Evolutionary conservation across 2,888 invertebrate genomes (phyloP).

Genomic region (Callinectes sapidus): DNA sequence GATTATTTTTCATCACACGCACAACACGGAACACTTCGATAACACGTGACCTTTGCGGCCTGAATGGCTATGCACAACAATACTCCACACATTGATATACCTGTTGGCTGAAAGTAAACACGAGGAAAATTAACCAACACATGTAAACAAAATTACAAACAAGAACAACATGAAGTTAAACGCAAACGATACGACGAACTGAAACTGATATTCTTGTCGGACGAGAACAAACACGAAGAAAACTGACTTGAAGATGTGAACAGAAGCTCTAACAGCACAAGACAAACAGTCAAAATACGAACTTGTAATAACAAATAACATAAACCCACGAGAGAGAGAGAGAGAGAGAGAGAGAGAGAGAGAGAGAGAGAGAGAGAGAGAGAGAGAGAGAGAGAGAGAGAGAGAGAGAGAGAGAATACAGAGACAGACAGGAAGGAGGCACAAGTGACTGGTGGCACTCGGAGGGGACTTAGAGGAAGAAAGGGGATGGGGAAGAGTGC

Average conservation of each 20-base stretch:
- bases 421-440: not conserved
- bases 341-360: not conserved
- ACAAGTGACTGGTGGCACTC: not conserved
- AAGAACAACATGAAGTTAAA: not conserved
- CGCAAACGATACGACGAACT: not conserved
- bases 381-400: not conserved
- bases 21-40: not conserved
- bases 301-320: not conserved
- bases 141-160: not conserved
- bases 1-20: slow-evolving; percentile 8
- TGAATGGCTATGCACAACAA: not conserved
- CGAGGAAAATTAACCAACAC: not conserved
- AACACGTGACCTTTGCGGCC: not conserved
- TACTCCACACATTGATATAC: slow-evolving; percentile 20
- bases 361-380: not conserved
- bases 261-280: no score
- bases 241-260: no score
- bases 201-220: no score
- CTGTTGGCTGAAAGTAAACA: slow-evolving; percentile 31
- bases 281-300: not conserved
- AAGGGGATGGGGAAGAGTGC: not conserved
- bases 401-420: not conserved
- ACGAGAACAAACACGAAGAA: no score
- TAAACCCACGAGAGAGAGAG: not conserved
- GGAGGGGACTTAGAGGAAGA: not conserved